Evolutionary conservation across 1,140 invertebrate genomes (phyloP), one percentile per base, ranked within the genome.

Genomic region (Drosophila persimilis): DNA sequence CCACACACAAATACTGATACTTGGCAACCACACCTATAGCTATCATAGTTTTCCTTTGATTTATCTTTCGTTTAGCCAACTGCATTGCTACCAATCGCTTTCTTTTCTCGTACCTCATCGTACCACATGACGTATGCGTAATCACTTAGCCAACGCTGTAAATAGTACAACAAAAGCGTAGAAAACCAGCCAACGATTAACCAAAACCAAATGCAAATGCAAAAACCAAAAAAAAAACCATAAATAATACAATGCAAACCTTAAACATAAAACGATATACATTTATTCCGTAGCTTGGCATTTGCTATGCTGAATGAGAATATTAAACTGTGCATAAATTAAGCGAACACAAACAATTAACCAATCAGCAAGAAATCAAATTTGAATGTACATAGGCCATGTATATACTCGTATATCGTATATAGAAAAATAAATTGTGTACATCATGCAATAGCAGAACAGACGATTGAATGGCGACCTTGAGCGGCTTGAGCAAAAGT

Each of bases 71-170:
- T 77, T 77, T 83, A 83, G 78, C 79, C 83, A 83, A 80, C 79
- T 81, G 78, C 78, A 83, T 69, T 69, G 66, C 66, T 69, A 69
- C 66, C 66, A 69, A 69, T 69, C 66, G 66, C 66, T 69, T 69
- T 69, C 66, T 64, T 69, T 69, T 69, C 57, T 69, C 66, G 65
- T 67, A 67, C 65, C 65, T 69, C 65, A 67, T 69, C 65, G 66
- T 79, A 67, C 80, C 75, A 84, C 80, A 83, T 73, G 80, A 60
- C 80, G 80, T 84, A 84, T 84, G 80, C 80, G 80, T 84, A 84
- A 75, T 83, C 66, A 39, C 35, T 70, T 70, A 71, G 66, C 66
- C 55, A 72, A 47, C 56, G 69, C 69, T 72, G 69, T 72, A 72
- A 72, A 72, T 72, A 69, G 39, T 71, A 52, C 45, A 63, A 69